These are phyloP conservation scores for Orthosia cruda DNA, from an alignment of 2,888 invertebrate genomes.

Conservation along the genomic window DNA sequence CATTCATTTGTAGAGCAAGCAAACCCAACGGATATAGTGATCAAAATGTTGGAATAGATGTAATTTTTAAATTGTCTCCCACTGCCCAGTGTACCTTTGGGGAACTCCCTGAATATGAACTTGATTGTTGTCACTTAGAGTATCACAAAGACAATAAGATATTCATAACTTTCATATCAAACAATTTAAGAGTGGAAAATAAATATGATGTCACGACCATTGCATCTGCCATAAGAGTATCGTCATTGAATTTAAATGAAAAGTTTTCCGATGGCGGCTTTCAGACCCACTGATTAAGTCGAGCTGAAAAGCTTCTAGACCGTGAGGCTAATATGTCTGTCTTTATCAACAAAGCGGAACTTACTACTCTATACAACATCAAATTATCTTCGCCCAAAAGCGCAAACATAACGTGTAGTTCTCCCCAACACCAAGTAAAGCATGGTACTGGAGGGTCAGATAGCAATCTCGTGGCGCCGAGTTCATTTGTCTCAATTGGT, in stretches of 20 bases:
- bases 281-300: not conserved
- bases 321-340: not conserved
- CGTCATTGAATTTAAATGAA: not conserved
- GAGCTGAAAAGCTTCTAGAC: not conserved
- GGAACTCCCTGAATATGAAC: conserved; percentile 28
- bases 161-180: not conserved
- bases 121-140: not conserved
- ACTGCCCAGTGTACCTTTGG: not conserved
- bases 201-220: not conserved
- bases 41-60: conserved; percentile 4
- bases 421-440: conserved; percentile 33
- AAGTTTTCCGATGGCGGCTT: not conserved
- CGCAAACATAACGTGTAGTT: conserved; percentile 37
- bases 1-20: conserved; percentile 36
- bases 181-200: not conserved
- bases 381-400: conserved; percentile 34
- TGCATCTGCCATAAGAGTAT: not conserved
- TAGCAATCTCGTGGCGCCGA: conserved; percentile 81
- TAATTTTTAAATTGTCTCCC: conserved; percentile 4
- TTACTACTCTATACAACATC: not conserved
- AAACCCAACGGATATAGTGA: conserved; percentile 2
- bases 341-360: not conserved
- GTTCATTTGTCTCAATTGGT: conserved; percentile 87
- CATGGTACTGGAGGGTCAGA: conserved; percentile 58
- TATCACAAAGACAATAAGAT: not conserved